Conservation (phyloP, 2,888 invertebrate genomes). For the Pandemis corylana region DNA sequence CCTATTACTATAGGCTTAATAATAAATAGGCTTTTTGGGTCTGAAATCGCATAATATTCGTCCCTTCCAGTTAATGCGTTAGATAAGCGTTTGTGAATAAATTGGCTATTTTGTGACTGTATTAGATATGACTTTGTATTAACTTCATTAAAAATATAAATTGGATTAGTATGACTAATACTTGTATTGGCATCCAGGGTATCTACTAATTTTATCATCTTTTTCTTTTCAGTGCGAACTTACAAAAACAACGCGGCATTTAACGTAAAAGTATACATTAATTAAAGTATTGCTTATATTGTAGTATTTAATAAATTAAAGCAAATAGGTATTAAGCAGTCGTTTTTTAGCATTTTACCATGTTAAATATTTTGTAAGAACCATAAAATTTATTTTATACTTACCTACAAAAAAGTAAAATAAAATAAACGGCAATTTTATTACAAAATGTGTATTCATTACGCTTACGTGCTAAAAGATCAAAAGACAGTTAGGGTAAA, state of each 20-base stretch:
- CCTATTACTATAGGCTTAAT: too few species aligned
- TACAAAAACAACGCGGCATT: neutral
- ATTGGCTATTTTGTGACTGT: too few species aligned
- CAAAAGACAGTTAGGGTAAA: neutral
- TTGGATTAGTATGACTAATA: too few species aligned
- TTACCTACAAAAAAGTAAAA: neutral
- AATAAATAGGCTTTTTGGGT: too few species aligned
- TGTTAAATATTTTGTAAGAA: neutral
- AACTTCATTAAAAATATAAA: neutral
- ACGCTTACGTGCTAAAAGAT: conserved; percentile 3
- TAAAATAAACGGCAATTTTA: neutral
- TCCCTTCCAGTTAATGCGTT: too few species aligned
- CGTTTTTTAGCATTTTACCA: neutral
- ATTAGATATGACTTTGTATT: neutral
- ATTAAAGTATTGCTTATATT: neutral
- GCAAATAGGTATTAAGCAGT: neutral
- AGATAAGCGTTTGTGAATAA: too few species aligned
- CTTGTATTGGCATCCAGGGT: too few species aligned
- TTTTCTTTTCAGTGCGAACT: conserved; percentile 2
- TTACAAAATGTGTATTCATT: neutral
- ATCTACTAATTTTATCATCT: neutral
- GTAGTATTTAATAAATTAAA: too few species aligned
- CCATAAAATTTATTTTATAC: neutral
- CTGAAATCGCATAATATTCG: too few species aligned
- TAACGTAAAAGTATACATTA: neutral